Conservation (phyloP, 2,797 vertebrate species). For the Hypotaenidia philippensis region DNA sequence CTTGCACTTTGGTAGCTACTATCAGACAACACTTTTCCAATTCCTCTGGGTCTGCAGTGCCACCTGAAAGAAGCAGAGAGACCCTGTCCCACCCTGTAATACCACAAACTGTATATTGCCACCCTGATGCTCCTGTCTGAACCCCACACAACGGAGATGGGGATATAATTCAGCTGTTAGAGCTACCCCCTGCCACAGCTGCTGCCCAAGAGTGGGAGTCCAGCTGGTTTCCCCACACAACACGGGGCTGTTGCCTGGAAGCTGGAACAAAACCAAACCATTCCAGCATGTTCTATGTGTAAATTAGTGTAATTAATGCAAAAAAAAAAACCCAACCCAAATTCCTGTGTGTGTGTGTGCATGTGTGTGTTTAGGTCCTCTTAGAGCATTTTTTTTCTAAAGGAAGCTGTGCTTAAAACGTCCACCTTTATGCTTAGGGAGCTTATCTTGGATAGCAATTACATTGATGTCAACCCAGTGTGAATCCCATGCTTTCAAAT, state of each 20-base stretch:
- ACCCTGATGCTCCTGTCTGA: not conserved
- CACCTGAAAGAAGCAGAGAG: not conserved
- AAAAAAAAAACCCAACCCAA: not conserved
- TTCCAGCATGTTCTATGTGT: not conserved
- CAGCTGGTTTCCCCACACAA: not conserved
- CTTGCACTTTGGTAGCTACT: not conserved
- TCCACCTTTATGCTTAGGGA: not conserved
- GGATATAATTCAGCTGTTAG: not conserved
- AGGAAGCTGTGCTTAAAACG: not conserved
- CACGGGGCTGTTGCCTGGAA: not conserved
- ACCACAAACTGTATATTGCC: not conserved
- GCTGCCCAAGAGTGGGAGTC: not conserved
- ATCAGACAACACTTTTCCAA: not conserved
- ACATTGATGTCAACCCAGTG: not conserved
- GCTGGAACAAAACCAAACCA: not conserved
- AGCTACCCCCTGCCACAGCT: not conserved
- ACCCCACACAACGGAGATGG: not conserved
- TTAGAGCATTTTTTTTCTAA: not conserved
- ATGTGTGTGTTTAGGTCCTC: not conserved
- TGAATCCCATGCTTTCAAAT: not conserved
- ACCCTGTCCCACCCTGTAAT: not conserved
- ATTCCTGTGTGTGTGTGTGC: not conserved
- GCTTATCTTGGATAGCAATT: not conserved
- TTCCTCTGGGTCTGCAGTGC: not conserved
- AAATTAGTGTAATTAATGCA: not conserved